Evolutionary conservation across 2,888 invertebrate species (phyloP), one percentile per base, ranked within the genome.

Genomic region (Loripinus fragilis): DNA sequence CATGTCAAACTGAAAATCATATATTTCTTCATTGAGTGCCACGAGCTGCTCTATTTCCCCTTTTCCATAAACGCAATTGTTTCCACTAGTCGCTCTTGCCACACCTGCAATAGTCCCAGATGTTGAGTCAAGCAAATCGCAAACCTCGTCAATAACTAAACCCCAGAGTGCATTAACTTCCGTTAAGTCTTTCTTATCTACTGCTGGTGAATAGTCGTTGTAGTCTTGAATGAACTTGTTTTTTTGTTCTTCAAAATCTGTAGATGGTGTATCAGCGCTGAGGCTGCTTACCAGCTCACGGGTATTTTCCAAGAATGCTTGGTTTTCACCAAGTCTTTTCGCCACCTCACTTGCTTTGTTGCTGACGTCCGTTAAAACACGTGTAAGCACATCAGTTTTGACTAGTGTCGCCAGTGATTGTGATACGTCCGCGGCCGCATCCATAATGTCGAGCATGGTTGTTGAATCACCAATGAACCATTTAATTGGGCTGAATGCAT

Each of bases 1-100:
- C 41, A 66, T 15, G 1, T 66, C 42, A 66, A 66, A 66, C 38
- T 66, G 66, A 8, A 66, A 66, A 12, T 66, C 66, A 42, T 25
- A 66, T 7, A 66, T 66, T 42, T 66, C 66, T 66, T 66, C 66
- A 23, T 41, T 25, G 8, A 42, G 25, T 1, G 41, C 41, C 17
- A 66, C 41, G 17, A 66, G 8, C 25, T 66, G 38, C 1, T 66
- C 41, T 23, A 66, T 41, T 23, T 66, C 66, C 0, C 38, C 66
- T 41, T 42, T 42, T 2, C 41, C 66, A 25, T 66, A 25, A 15
- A n/a, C 15, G 17, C 66, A 66, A 7, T 20, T 25, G 25, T 23
- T 66, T 8, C 42, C 25, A 17, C 23, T 8, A 0, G 66, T 41
- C 1, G 17, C 20, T 38, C 41, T 66, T 25, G 41, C 28, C 23